Base-by-base conservation (phyloP, 1,140 invertebrate genomes). In the Arctopsyche grandis region DNA sequence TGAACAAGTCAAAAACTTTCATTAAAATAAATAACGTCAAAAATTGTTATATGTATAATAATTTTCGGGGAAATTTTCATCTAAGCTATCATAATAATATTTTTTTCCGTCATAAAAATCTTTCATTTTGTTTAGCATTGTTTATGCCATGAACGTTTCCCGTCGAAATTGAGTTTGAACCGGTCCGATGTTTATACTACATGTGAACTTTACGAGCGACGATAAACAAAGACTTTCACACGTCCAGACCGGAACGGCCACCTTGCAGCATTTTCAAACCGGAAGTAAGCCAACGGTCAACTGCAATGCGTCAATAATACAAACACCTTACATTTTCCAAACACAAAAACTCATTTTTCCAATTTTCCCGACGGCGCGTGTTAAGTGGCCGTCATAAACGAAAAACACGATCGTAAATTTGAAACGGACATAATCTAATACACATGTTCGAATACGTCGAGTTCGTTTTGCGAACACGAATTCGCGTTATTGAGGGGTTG, bases 231-330 rank as follows among this genome's bases (percentile, higher is more conserved):
- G 19, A 7, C 29, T 19, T 21, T 1, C 24, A 19, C 24, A 22
- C 63, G 63, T 4, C 1, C 29, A 1, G 29, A 38, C 1, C 29
- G 29, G 7, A 22, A n/a, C 63, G 3, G 38, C 0, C 69, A 69
- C 69, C 44, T 74, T 74, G 70, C 70, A 52, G 70, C 22, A 26
- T 52, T 29, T 38, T 16, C n/a, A 10, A 9, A 52, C 70, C 22
- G 22, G 21, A 43, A 74, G 21, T 74, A 74, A 74, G 43, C 24
- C 22, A 19, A 14, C 69, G 70, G 38, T 74, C 70, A 74, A 74
- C 70, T 74, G 70, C 70, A 74, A 74, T 74, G 70, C 70, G 70
- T 74, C 70, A 74, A 29, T 38, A 5, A 21, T 38, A 38, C 29
- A 38, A 38, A 38, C 29, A 38, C 29, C 29, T 38, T 38, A 38